Evolutionary conservation across 2,888 invertebrate species (phyloP).

Genomic region (Brachylomia viminalis): DNA sequence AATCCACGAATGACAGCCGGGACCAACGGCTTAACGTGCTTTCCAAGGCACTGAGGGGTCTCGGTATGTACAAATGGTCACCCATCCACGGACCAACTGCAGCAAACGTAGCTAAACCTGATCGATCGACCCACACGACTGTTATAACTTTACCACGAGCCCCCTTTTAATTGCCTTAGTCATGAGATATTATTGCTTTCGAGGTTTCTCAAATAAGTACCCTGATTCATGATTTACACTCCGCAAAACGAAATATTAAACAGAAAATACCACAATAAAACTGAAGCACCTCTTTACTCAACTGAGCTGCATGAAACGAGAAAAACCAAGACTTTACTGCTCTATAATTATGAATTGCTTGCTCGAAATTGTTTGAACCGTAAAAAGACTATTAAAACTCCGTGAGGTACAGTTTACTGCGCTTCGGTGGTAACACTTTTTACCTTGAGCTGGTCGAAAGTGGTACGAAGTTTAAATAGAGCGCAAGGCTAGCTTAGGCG

Average conservation of each 20-base stretch:
- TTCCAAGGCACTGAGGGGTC: too few species aligned
- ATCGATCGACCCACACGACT: too few species aligned
- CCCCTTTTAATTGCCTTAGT: too few species aligned
- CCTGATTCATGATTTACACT: background rate
- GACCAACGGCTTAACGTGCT: too few species aligned
- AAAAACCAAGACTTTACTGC: constrained; percentile 43
- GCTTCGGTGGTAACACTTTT: background rate
- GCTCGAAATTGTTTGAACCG: constrained; percentile 56
- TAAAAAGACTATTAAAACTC: constrained; percentile 60
- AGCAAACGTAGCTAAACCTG: too few species aligned
- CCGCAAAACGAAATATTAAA: constrained; percentile 9
- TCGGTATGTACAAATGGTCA: too few species aligned
- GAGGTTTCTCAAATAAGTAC: background rate
- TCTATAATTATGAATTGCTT: constrained; percentile 61
- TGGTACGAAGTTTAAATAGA: background rate
- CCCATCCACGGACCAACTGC: too few species aligned
- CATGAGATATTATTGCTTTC: background rate
- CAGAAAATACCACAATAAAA: constrained; percentile 12
- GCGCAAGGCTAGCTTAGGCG: background rate
- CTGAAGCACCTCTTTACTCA: constrained; percentile 6
- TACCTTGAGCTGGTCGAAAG: background rate
- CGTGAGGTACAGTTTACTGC: constrained; percentile 22
- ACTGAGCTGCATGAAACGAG: constrained; percentile 37
- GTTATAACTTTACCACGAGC: too few species aligned
- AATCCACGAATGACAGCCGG: too few species aligned